A percentile compares a stretch with the other conserved stretches of the same genome.
These are phyloP conservation scores for Lepidocyrtinus sp. DNA, from an alignment of 2,888 invertebrate genomes.

Conservation along the genomic window DNA sequence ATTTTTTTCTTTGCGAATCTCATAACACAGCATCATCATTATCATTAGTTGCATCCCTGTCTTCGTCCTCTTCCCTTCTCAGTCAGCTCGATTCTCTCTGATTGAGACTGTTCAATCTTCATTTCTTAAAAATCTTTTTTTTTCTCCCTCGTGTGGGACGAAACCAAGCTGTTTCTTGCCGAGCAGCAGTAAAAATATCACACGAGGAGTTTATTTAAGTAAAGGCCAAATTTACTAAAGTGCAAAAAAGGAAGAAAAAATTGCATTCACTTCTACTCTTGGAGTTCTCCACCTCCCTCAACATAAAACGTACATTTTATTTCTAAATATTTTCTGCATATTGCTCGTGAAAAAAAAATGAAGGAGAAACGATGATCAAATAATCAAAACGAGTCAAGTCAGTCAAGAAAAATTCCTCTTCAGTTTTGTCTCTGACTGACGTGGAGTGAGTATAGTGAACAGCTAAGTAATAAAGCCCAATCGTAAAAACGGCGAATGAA, in stretches of 20 bases:
- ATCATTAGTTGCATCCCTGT: not conserved
- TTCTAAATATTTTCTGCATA: not conserved
- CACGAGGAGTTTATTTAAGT: no score
- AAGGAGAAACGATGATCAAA: not conserved
- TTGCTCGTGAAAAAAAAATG: not conserved
- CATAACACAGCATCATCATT: not conserved
- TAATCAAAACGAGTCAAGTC: slow-evolving; percentile 9
- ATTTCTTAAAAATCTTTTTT: not conserved
- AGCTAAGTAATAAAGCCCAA: not conserved
- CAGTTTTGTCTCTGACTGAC: not conserved
- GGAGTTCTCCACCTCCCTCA: not conserved
- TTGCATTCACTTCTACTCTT: not conserved
- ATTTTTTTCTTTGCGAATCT: slow-evolving; percentile 4
- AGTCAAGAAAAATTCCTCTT: no score
- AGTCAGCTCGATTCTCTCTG: not conserved
- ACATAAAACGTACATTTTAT: slow-evolving; percentile 9
- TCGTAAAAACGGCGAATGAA: not conserved
- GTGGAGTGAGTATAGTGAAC: no score
- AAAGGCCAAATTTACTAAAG: not conserved
- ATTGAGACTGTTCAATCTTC: not conserved
- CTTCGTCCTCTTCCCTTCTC: not conserved
- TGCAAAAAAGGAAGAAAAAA: slow-evolving; percentile 13
- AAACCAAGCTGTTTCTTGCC: no score
- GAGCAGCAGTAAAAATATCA: not conserved
- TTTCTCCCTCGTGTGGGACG: not conserved